Evolutionary conservation across 2,888 invertebrate species (phyloP), one percentile per base, ranked within the genome.

Genomic region (Saturnia pavonia): DNA sequence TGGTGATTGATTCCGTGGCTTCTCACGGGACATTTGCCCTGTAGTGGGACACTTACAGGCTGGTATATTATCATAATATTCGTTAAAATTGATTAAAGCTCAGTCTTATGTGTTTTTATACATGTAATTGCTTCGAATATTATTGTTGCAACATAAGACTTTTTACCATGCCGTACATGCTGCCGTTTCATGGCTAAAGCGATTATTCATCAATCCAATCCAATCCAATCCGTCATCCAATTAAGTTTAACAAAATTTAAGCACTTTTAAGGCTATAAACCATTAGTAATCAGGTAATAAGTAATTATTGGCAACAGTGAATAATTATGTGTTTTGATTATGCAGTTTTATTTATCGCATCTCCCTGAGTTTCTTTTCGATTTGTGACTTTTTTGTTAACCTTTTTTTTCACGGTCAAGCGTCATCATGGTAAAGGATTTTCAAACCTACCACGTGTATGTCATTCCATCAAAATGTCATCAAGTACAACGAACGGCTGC

Each of bases 191-290:
- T n/a, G 65, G n/a, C 40, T 9, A 16, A 65, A 65, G 40, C 40
- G 11, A 65, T 65, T 65, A 40, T 16, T 34, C 65, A 19, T 65
- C 40, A 65, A 65, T n/a, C 27, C 9, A 7, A 19, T 9, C 7
- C n/a, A 65, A 65, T 65, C 7, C n/a, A 65, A 65, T 65, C n/a
- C n/a, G n/a, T n/a, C n/a, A n/a, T n/a, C 7, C n/a, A 65, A 65
- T 65, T 65, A n/a, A 7, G 40, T 65, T 3, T 40, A n/a, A 40
- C 19, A 40, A 40, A 65, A 65, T 65, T n/a, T 63, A 63, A 40
- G 16, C 63, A 40, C 12, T 27, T 27, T 60, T 6, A 65, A 27
- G 16, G 63, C 65, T 9, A 12, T n/a, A 40, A 34, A 19, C 8
- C 6, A 34, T 4, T 60, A 60, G 0, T 27, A 60, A 25, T 60